Evolutionary conservation across 2,113 vertebrate species (phyloP), one percentile per base, ranked within the genome.

Genomic region (Phoenicopterus ruber): DNA sequence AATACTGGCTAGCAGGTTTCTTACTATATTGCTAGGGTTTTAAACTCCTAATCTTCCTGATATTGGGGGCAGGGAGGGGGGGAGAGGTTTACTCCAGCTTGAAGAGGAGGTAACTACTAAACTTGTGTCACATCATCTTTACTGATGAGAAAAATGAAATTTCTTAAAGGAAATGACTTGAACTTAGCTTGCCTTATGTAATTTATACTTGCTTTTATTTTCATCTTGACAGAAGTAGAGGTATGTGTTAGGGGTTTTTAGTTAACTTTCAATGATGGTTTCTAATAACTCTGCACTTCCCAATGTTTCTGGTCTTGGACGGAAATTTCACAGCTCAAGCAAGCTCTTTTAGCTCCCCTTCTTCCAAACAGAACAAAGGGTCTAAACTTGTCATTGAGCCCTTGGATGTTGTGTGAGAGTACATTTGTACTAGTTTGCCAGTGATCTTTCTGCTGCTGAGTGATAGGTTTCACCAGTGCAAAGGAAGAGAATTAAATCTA

Each of bases 51-150:
- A 25, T 87, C 13, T 50, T 82, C 22, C 22, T 38, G 6, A 2
- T 73, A 14, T 0, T 65, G 34, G 3, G 2, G 3, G 10, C 18
- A 57, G 19, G 34, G 14, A 42, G 6, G n/a, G 12, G 9, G 3
- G 29, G 4, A 8, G 9, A 61, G 5, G 8, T 29, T 63, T 83
- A 49, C 6, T 71, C 7, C 10, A 42, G 0, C 34, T 71, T 79
- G 29, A 55, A 83, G 25, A 42, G 6, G 32, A 63, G 29, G 1
- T 71, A 9, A 65, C 6, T 72, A 25, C 24, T 86, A 17, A 67
- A 15, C 12, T 67, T 88, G 17, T 17, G 12, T 44, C 54, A 46
- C 6, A 7, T 44, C 5, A 17, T 38, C 6, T 72, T 69, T 21
- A 25, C 14, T 78, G 32, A 38, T 66, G 19, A 57, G 25, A 61